A percentile compares a stretch with the other conserved stretches of the same genome.
These are phyloP conservation scores for Eupleurogrammus muticus DNA, from an alignment of 2,797 vertebrate species.

Conservation along the genomic window DNA sequence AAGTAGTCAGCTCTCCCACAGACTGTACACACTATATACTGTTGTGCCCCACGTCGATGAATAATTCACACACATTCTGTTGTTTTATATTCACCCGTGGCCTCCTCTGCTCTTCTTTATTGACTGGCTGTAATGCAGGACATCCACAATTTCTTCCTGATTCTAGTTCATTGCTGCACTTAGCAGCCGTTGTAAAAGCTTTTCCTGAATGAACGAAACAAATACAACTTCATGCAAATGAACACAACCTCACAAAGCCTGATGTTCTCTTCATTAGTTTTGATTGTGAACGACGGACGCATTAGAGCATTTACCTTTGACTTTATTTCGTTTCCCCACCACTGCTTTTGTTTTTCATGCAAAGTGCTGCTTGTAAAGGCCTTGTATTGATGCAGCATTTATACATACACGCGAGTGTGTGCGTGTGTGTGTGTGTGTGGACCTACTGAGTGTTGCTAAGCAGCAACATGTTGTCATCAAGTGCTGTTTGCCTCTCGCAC, in stretches of 20 bases:
- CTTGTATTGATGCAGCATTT: neutral
- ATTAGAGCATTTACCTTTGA: slow-evolving; percentile 2
- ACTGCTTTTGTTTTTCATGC: too few species aligned
- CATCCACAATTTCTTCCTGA: neutral
- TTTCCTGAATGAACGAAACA: slow-evolving; percentile 12
- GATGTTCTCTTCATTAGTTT: slow-evolving; percentile 17
- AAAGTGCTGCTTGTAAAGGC: neutral
- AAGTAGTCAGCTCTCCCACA: neutral
- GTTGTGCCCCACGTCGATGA: slow-evolving; percentile 9
- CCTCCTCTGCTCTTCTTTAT: neutral
- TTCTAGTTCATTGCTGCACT: slow-evolving; percentile 13
- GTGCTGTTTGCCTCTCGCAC: slow-evolving; percentile 31
- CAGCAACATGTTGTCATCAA: slow-evolving; percentile 46
- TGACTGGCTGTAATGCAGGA: neutral
- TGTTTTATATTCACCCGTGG: slow-evolving; percentile 1
- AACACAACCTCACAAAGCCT: neutral
- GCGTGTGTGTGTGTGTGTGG: neutral
- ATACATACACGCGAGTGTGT: neutral
- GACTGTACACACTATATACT: neutral
- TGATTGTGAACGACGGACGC: neutral
- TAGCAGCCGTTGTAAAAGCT: slow-evolving; percentile 15
- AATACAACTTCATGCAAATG: neutral
- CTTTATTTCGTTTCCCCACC: neutral
- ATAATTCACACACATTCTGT: slow-evolving; percentile 27
- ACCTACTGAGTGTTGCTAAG: slow-evolving; percentile 36